Evolutionary conservation across 2,888 invertebrate genomes (phyloP).

Genomic region (Dinocampus coccinellae): DNA sequence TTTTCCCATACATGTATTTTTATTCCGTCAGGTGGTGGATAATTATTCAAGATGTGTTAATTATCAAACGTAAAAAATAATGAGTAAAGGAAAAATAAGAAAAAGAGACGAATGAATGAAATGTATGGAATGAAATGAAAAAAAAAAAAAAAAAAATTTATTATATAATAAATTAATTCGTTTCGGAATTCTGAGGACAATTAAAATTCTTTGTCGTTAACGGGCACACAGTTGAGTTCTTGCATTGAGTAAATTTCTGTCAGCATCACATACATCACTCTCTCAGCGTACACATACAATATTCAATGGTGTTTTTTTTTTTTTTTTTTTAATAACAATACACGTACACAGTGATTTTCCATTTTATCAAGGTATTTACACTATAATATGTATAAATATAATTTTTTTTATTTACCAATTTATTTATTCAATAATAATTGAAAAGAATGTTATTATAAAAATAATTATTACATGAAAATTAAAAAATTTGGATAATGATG

Average conservation of each 20-base stretch:
- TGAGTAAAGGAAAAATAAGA: background rate
- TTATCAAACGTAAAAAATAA: background rate
- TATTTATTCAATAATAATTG: too few species aligned
- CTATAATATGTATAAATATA: too few species aligned
- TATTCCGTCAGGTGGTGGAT: background rate
- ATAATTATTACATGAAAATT: too few species aligned
- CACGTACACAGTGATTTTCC: too few species aligned
- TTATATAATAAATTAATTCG: slow-evolving; percentile 34
- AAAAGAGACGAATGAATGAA: too few species aligned
- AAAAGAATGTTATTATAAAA: too few species aligned
- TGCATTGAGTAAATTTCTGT: slow-evolving; percentile 34
- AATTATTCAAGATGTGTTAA: background rate
- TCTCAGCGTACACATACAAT: background rate
- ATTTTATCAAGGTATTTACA: too few species aligned
- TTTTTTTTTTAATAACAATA: too few species aligned
- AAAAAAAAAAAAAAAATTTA: background rate
- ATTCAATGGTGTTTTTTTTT: background rate
- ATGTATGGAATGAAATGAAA: background rate
- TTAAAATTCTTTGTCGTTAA: slow-evolving; percentile 43
- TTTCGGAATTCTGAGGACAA: slow-evolving; percentile 36
- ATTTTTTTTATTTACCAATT: too few species aligned
- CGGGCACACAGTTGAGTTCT: slow-evolving; percentile 30
- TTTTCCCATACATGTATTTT: background rate
- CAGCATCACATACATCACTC: background rate
- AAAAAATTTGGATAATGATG: too few species aligned